Evolutionary conservation across 2,797 vertebrate species (phyloP).

Genomic region (Bovichtus variegatus): DNA sequence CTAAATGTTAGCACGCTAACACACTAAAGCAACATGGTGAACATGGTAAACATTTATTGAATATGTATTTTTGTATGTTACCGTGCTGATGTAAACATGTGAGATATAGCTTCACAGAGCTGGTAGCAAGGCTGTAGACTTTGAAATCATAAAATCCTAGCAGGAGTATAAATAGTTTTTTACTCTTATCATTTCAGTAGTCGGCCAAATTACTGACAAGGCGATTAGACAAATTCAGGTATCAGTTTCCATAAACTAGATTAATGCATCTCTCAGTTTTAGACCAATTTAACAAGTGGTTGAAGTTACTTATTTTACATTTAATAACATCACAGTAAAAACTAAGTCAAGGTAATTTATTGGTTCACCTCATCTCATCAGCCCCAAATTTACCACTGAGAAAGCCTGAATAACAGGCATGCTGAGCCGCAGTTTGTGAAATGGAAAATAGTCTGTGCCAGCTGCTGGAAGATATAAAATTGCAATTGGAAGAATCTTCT

Average conservation of each 20-base stretch:
- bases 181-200: neutral
- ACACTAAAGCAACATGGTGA: neutral
- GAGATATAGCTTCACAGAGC: neutral
- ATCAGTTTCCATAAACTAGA: neutral
- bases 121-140: neutral
- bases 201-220: neutral
- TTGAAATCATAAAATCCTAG: neutral
- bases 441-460: constrained; percentile 37
- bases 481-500: constrained; percentile 34
- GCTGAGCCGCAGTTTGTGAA: constrained; percentile 50
- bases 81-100: neutral
- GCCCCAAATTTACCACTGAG: constrained; percentile 25
- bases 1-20: neutral
- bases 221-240: no score
- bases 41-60: neutral
- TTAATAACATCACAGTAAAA: constrained; percentile 28
- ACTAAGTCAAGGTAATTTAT: constrained; percentile 44
- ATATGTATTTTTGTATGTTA: neutral
- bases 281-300: constrained; percentile 12
- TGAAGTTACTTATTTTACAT: constrained; percentile 19
- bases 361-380: constrained; percentile 30
- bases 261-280: neutral
- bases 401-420: constrained; percentile 7
- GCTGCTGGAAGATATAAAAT: constrained; percentile 50
- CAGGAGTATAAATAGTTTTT: neutral